phyloP scores from a whole-genome alignment of 2,797 vertebrate species.

The Furcifer pardalis region DNA sequence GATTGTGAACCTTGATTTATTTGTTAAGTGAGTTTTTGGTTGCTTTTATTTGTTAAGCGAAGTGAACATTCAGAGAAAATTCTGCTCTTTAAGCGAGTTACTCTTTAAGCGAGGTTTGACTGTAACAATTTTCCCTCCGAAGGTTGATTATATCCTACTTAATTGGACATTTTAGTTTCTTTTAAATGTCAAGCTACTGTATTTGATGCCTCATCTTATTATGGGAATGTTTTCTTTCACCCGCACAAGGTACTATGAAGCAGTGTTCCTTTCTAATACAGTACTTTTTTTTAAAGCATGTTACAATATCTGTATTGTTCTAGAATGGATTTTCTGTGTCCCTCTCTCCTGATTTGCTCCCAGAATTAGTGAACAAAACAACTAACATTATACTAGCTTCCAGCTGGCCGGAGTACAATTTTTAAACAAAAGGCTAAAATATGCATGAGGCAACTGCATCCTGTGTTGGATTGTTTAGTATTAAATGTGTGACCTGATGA shows the following conservation, averaged over 20 bases:
- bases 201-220: conserved; percentile 20
- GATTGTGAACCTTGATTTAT: too few relatives aligned
- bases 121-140: too few relatives aligned
- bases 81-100: too few relatives aligned
- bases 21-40: too few relatives aligned
- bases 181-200: background rate
- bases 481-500: conserved; percentile 76
- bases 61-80: too few relatives aligned
- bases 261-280: conserved; percentile 54
- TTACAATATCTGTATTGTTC: conserved; percentile 68
- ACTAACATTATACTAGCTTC: conserved; percentile 70
- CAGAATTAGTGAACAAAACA: conserved; percentile 65
- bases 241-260: conserved; percentile 29
- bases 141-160: background rate
- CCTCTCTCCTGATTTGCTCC: conserved; percentile 67
- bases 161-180: conserved; percentile 1
- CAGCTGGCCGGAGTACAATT: conserved; percentile 76
- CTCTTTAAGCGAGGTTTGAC: too few relatives aligned
- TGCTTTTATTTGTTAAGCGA: too few relatives aligned
- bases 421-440: conserved; percentile 82
- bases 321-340: conserved; percentile 41
- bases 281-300: conserved; percentile 58
- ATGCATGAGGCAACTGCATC: conserved; percentile 78
- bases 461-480: conserved; percentile 72
- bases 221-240: conserved; percentile 3